These are phyloP conservation scores for Volucella inanis DNA, from an alignment of 2,888 invertebrate species.

Conservation along the genomic window DNA sequence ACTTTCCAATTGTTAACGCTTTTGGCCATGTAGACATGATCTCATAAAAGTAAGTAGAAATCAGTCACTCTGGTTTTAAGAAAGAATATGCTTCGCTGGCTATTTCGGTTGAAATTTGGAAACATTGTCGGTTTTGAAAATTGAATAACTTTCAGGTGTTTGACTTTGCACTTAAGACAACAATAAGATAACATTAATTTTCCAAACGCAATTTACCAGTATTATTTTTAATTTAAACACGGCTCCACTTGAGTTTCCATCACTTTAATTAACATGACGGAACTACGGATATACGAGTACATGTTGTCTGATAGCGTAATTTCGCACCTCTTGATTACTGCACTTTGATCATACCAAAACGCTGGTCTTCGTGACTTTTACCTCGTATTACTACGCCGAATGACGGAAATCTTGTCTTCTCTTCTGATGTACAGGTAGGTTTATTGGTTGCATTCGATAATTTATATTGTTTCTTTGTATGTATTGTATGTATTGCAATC, in stretches of 20 bases:
- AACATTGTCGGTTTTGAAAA: too few species aligned
- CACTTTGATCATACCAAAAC: constrained; percentile 13
- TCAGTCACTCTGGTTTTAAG: too few species aligned
- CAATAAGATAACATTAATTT: too few species aligned
- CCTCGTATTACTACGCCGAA: constrained; percentile 14
- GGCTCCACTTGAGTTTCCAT: background rate
- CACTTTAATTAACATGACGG: background rate
- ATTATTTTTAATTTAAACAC: background rate
- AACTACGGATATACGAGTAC: background rate
- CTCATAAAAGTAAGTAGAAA: too few species aligned
- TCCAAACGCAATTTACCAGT: too few species aligned
- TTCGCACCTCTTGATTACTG: constrained; percentile 1
- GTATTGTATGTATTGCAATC: constrained; percentile 33
- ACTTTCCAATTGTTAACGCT: too few species aligned
- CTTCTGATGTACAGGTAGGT: background rate
- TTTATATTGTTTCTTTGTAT: constrained; percentile 5
- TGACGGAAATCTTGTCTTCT: constrained; percentile 23
- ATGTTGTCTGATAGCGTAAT: constrained; percentile 18
- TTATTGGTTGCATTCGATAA: background rate
- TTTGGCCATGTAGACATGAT: too few species aligned
- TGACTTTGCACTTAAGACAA: too few species aligned
- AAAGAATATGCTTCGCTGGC: too few species aligned
- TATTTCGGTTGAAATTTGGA: too few species aligned
- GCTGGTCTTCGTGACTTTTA: constrained; percentile 22
- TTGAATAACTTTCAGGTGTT: too few species aligned